Percentiles rank a stretch among this genome's conserved stretches.
These are phyloP conservation scores for Zootermopsis nevadensis DNA, from an alignment of 2,888 invertebrate species.

Conservation along the genomic window DNA sequence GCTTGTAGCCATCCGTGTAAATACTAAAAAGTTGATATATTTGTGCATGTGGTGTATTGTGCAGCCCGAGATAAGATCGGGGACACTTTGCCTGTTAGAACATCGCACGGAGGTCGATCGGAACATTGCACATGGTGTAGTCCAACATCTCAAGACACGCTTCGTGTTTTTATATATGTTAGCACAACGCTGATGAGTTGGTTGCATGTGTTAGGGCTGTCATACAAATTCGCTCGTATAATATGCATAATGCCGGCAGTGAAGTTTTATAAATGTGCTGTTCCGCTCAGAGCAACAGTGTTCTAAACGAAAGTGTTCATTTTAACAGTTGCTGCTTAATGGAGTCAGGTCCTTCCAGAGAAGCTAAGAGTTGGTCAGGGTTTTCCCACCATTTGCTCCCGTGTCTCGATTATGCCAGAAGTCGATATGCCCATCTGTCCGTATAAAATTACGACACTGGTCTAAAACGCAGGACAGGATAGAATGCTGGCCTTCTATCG, in stretches of 20 bases:
- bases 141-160: not conserved
- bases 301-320: not conserved
- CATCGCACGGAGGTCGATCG: not conserved
- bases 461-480: too few relatives aligned
- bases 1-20: too few relatives aligned
- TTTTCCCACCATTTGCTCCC: too few relatives aligned
- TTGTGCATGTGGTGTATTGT: not conserved
- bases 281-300: not conserved
- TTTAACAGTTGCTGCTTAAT: too few relatives aligned
- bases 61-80: not conserved
- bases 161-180: not conserved
- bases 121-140: not conserved
- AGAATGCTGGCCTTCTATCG: too few relatives aligned
- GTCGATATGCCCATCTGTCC: too few relatives aligned
- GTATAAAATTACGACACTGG: too few relatives aligned
- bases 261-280: not conserved
- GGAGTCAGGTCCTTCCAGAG: too few relatives aligned
- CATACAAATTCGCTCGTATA: constrained; percentile 22
- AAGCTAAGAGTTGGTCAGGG: too few relatives aligned
- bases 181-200: not conserved
- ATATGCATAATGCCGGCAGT: constrained; percentile 25
- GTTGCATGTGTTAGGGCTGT: constrained; percentile 22
- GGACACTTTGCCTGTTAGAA: not conserved
- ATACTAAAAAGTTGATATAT: not conserved
- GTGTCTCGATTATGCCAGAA: too few relatives aligned